Conservation (phyloP, 2,888 invertebrate genomes). For the Sesia bembeciformis region DNA sequence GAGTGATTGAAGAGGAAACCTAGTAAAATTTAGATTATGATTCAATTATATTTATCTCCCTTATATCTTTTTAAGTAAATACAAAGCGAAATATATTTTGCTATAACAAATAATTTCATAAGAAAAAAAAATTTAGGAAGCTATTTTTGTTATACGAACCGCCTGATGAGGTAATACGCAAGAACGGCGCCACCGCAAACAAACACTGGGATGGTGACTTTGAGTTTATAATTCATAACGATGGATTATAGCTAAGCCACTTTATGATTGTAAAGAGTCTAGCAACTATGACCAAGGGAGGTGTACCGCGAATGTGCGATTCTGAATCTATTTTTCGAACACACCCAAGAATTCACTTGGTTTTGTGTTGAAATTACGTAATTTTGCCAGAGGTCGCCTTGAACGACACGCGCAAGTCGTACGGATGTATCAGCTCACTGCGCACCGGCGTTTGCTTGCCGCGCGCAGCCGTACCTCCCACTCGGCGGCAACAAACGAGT, state of each 20-base stretch:
- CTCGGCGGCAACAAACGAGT: constrained; percentile 43
- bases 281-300: constrained; percentile 31
- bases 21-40: constrained; percentile 7
- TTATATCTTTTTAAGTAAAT: neutral
- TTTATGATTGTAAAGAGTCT: constrained; percentile 19
- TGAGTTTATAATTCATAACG: constrained; percentile 65
- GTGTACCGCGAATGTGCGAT: constrained; percentile 40
- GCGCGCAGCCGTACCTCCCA: constrained; percentile 57
- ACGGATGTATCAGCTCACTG: constrained; percentile 69
- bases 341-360: constrained; percentile 60
- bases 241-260: constrained; percentile 29
- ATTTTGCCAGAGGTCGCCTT: constrained; percentile 68
- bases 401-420: constrained; percentile 69
- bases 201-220: constrained; percentile 65
- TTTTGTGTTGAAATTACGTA: constrained; percentile 67
- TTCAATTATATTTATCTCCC: neutral
- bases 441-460: constrained; percentile 53
- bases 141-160: constrained; percentile 45
- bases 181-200: constrained; percentile 70
- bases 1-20: constrained; percentile 23
- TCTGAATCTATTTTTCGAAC: constrained; percentile 48
- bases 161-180: constrained; percentile 70
- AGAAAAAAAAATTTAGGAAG: neutral
- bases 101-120: neutral
- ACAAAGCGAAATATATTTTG: neutral